Conservation (phyloP, 2,797 vertebrate species). For the Siniperca obscura region DNA sequence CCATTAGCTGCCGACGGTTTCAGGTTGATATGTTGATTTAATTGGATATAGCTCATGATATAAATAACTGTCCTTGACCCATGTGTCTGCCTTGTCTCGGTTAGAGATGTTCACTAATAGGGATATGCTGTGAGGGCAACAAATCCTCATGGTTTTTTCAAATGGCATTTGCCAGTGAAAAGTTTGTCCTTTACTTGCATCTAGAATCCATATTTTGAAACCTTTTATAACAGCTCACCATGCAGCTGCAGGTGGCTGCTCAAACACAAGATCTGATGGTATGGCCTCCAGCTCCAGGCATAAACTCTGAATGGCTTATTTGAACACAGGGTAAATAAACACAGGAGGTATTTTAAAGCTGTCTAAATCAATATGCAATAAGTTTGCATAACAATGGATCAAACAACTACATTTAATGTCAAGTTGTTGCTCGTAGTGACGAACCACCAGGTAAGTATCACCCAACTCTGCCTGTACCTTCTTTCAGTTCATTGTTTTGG, state of each 20-base stretch:
- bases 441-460: not conserved
- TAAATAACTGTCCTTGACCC: constrained; percentile 68
- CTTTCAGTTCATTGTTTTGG: not conserved
- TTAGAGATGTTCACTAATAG: constrained; percentile 33
- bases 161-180: not conserved
- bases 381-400: not conserved
- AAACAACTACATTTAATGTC: not conserved
- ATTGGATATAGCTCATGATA: constrained; percentile 69
- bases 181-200: not conserved
- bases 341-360: not conserved
- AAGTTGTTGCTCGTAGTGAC: not conserved
- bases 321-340: not conserved
- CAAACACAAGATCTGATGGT: not conserved
- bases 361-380: not conserved
- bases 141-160: not conserved
- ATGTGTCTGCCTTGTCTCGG: constrained; percentile 25
- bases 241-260: not conserved
- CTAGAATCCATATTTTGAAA: constrained; percentile 2
- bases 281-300: not conserved
- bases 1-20: constrained; percentile 76
- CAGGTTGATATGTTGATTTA: constrained; percentile 72
- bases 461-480: not conserved
- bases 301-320: no score
- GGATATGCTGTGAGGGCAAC: constrained; percentile 1
- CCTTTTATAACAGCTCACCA: not conserved